Evolutionary conservation across 2,113 vertebrate genomes (phyloP), one percentile per base, ranked within the genome.

Genomic region (Zingel zingel): DNA sequence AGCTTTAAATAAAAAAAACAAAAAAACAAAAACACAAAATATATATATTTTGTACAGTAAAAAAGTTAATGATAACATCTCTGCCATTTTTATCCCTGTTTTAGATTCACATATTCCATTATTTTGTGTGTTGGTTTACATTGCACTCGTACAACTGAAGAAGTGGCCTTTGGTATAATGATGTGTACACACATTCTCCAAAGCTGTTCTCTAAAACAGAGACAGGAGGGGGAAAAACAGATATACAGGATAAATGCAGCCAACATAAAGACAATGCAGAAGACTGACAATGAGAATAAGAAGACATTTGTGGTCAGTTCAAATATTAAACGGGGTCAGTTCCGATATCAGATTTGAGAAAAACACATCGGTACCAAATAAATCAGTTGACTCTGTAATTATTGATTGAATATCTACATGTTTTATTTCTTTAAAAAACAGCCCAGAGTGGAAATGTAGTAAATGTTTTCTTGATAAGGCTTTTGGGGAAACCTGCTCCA

Each of bases 31-130:
- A 96, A 97, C 95, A 95, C 95, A 96, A 96, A 97, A 97, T 97
- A 97, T 96, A 97, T 96, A 97, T 96, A 96, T 96, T 94, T 95
- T 97, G 97, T 96, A 97, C 90, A 95, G 95, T 97, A 96, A 96
- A 96, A 96, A 97, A 96, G 91, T 94, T 91, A 85, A 93, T 93
- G 90, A 95, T 94, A 94, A 94, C 94, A 90, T 87, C 84, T 95
- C 87, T 95, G 92, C 90, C 91, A 86, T 93, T 91, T 90, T 91
- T 91, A 94, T 94, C 93, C 94, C 93, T 95, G 94, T 94, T 93
- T 43, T 88, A 94, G 92, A 93, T 95, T 95, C 94, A 95, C 94
- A 95, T 95, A 94, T 93, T 94, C 86, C 72, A 89, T 92, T 92
- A 87, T 86, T 86, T 65, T 86, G 76, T 85, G 79, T 87, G 81